A percentile compares a stretch with the other conserved stretches of the same genome.
phyloP scores from a whole-genome alignment of 2,888 invertebrate species.

The Dichetophora obliterata region DNA sequence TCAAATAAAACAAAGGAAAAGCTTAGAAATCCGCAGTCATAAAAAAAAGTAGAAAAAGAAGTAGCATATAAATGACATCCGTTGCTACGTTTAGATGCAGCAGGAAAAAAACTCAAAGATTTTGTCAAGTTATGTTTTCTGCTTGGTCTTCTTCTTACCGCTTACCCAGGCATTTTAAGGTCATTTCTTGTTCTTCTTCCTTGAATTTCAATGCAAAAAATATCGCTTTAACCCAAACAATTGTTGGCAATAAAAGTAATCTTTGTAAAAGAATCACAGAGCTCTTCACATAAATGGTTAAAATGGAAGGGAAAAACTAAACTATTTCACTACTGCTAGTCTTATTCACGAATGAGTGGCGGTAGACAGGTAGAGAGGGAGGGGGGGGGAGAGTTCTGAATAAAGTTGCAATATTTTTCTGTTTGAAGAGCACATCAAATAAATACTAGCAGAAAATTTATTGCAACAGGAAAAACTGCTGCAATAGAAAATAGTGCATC shows the following conservation, averaged over 20 bases:
- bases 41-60: conserved; percentile 45
- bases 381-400: too few relatives aligned
- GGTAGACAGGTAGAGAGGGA: too few relatives aligned
- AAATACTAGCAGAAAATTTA: not conserved
- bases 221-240: not conserved
- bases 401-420: not conserved
- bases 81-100: conserved; percentile 8
- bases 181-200: not conserved
- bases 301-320: too few relatives aligned
- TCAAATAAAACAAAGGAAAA: not conserved
- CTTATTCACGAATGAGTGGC: too few relatives aligned
- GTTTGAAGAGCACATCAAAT: not conserved
- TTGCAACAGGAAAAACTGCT: not conserved
- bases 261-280: not conserved
- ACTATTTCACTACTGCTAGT: too few relatives aligned
- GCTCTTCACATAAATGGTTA: not conserved
- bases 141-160: not conserved
- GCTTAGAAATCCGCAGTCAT: not conserved
- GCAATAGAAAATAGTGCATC: too few relatives aligned
- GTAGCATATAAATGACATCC: conserved; percentile 56
- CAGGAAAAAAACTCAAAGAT: not conserved
- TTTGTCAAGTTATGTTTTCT: conserved; percentile 2
- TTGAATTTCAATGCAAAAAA: not conserved
- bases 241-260: conserved; percentile 14
- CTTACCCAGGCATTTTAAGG: conserved; percentile 1